A percentile compares a stretch with the other conserved stretches of the same genome.
Evolutionary conservation across 2,888 invertebrate species (phyloP).

Genomic region (Flabesymbios commensalis): DNA sequence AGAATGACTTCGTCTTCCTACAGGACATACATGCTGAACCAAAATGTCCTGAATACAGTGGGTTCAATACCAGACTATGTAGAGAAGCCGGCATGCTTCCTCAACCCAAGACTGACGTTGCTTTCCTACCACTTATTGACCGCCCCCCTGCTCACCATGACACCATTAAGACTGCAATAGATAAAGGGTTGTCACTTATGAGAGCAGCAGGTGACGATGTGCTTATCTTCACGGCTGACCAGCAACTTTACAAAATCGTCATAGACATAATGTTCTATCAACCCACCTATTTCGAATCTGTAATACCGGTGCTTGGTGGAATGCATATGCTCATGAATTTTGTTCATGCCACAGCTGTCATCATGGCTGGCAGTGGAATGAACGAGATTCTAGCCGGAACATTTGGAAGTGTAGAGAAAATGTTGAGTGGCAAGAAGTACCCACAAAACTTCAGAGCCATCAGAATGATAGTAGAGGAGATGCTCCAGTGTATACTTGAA

Average conservation of each 20-base stretch:
- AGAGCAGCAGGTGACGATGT: constrained; percentile 1
- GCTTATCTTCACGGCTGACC: not conserved
- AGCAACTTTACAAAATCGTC: constrained; percentile 4
- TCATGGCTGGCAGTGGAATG: constrained; percentile 7
- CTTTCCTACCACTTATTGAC: constrained; percentile 4
- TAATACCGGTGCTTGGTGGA: not conserved
- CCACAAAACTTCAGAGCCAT: constrained; percentile 9
- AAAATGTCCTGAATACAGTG: constrained; percentile 6
- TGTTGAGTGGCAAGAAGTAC: constrained; percentile 7
- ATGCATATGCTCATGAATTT: constrained; percentile 6
- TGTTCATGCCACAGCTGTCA: not conserved
- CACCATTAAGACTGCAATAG: constrained; percentile 10
- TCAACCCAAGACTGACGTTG: constrained; percentile 1
- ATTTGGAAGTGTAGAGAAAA: constrained; percentile 4
- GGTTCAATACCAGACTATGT: constrained; percentile 6
- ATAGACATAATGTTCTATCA: constrained; percentile 1
- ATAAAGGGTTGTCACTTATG: constrained; percentile 8
- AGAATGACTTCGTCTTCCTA: constrained; percentile 3
- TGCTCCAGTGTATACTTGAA: constrained; percentile 5
- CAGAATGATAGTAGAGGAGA: not conserved
- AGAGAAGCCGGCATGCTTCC: constrained; percentile 2
- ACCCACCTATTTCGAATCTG: not conserved
- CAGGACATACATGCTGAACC: constrained; percentile 6
- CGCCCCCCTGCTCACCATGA: constrained; percentile 9
- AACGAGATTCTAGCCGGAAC: constrained; percentile 4